Evolutionary conservation across 2,888 invertebrate genomes (phyloP).

Genomic region (Drosophila antonietae): DNA sequence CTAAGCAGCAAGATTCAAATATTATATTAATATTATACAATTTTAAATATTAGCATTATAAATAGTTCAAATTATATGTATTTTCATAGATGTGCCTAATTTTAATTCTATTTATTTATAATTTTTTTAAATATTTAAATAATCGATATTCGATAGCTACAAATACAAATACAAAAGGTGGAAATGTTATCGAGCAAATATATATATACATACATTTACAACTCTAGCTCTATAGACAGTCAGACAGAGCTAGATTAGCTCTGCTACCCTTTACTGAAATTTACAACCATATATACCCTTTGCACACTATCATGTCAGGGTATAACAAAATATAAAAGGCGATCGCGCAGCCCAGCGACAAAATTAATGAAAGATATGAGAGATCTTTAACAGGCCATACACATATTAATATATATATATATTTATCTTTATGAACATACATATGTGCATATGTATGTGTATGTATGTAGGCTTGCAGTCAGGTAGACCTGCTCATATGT

Average conservation of each 20-base stretch:
- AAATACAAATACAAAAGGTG: no score
- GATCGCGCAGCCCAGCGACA: slow-evolving; percentile 51
- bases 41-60: neutral
- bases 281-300: neutral
- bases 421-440: neutral
- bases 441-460: neutral
- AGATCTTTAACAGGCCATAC: slow-evolving; percentile 45
- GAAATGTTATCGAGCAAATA: no score
- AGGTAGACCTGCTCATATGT: slow-evolving; percentile 15
- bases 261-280: no score
- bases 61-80: neutral
- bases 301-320: neutral
- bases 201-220: no score
- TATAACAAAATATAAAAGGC: slow-evolving; percentile 9
- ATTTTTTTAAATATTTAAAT: no score
- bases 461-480: neutral
- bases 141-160: no score
- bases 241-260: no score
- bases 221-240: no score
- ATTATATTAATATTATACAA: neutral
- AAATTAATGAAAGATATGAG: slow-evolving; percentile 58
- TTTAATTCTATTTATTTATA: no score
- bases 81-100: no score
- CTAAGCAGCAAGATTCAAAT: no score
- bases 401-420: neutral